These are phyloP conservation scores for Phodopus roborovskii DNA, from an alignment of 2,113 vertebrate genomes.

Conservation along the genomic window DNA sequence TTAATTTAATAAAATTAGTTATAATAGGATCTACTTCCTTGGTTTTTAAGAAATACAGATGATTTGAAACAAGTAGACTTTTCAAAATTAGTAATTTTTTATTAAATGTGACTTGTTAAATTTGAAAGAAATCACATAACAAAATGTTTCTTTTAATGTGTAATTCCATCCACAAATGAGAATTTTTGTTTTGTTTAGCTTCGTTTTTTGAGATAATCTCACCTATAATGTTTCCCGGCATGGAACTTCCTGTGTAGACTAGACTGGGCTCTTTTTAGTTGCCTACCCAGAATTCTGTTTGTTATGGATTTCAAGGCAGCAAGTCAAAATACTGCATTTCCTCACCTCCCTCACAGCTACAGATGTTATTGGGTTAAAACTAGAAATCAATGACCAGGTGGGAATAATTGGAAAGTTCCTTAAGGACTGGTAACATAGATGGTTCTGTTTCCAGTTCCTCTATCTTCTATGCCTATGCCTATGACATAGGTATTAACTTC, in stretches of 20 bases:
- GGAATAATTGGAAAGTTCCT: background rate
- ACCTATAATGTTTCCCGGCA: background rate
- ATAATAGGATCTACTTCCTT: background rate
- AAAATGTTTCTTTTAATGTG: background rate
- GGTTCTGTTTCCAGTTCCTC: background rate
- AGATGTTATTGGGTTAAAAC: background rate
- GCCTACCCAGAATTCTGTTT: background rate
- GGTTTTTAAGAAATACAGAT: background rate
- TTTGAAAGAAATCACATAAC: background rate
- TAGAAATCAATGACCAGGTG: background rate
- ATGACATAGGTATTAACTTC: background rate
- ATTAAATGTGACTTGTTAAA: constrained; percentile 1
- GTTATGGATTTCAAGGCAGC: background rate
- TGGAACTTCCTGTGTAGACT: background rate
- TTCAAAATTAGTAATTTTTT: background rate
- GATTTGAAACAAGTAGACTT: background rate
- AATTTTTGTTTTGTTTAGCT: background rate
- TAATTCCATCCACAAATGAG: background rate
- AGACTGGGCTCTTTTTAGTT: background rate
- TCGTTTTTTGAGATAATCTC: background rate
- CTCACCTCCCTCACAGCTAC: background rate
- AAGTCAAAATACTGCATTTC: background rate
- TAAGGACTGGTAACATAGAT: background rate
- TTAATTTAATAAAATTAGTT: constrained; percentile 19
- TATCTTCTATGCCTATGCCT: background rate